Percentiles rank a stretch among this genome's conserved stretches.
Conservation (phyloP, 1,140 invertebrate species). For the Cydia splendana region DNA sequence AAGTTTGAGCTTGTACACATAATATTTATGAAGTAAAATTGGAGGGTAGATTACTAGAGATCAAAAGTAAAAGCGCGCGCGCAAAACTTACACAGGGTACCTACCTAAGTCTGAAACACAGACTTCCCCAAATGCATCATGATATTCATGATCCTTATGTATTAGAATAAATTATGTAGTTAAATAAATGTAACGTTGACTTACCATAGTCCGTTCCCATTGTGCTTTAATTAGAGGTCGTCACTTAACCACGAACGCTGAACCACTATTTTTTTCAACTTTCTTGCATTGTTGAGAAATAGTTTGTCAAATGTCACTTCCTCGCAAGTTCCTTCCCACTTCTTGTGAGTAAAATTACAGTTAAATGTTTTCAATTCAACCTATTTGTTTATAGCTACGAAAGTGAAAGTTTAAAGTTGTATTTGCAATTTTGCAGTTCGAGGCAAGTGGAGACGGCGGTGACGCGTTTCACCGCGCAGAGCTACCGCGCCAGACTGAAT, state of each 20-base stretch:
- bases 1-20: not conserved
- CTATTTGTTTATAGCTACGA: slow-evolving; percentile 25
- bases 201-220: slow-evolving; percentile 69
- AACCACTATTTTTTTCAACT: slow-evolving; percentile 3
- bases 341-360: not conserved
- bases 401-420: slow-evolving; percentile 36
- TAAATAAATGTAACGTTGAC: slow-evolving; percentile 21
- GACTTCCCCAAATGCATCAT: too few species aligned
- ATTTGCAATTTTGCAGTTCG: not conserved
- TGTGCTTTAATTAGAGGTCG: slow-evolving; percentile 35
- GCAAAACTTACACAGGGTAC: too few species aligned
- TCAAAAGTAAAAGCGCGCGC: not conserved
- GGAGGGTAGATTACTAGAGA: not conserved
- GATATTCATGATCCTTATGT: not conserved
- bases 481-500: slow-evolving; percentile 3
- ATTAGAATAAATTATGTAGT: not conserved
- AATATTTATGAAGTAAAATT: not conserved
- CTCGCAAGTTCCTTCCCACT: not conserved
- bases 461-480: not conserved
- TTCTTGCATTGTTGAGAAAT: slow-evolving; percentile 27
- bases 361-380: not conserved
- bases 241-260: slow-evolving; percentile 6
- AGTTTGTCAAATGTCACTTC: slow-evolving; percentile 18
- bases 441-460: not conserved
- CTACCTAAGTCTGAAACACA: not conserved